Evolutionary conservation across 2,888 invertebrate genomes (phyloP), one percentile per base, ranked within the genome.

Genomic region (Criorhina ranunculi): DNA sequence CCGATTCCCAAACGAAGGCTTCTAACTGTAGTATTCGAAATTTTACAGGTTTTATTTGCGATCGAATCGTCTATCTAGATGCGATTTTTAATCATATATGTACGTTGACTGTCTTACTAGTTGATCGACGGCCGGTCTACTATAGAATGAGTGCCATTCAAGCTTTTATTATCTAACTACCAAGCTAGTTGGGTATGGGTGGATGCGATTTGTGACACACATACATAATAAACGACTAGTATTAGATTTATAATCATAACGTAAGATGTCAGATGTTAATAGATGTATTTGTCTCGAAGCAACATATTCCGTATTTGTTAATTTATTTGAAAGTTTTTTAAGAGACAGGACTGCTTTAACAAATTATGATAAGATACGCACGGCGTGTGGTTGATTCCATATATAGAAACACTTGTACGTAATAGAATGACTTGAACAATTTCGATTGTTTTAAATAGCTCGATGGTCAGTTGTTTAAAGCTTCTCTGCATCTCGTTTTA

Each of bases 111-210:
- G 1, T n/a, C 19, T 59, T 24, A 24, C 9, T 35, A 11, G 35
- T 19, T 35, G 33, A 17, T 9, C 5, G 35, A 55, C 12, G 15
- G 8, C 12, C 1, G 7, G 12, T 42, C 42, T 42, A 19, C 9
- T 17, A 8, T 17, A 17, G 44, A 44, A 44, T 19, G 44, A 2
- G 44, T 9, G 9, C 8, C 44, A 17, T 9, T 9, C 44, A 17
- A 17, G 19, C 46, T 46, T 7, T 5, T 46, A 19, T 46, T 46
- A 46, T 46, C 46, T 46, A 46, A 46, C 19, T 46, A 17, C 19
- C 19, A 46, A 9, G 19, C 4, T 19, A 3, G 9, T 19, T 19
- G 46, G 11, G 19, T 3, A 1, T 9, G 46, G 46, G 19, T 46
- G 46, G 46, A 19, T 44, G 12, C 42, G 4, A 4, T 17, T 7